A percentile compares a stretch with the other conserved stretches of the same genome.
Conservation (phyloP, 1,140 invertebrate genomes). For the Drosophila neocordata region DNA sequence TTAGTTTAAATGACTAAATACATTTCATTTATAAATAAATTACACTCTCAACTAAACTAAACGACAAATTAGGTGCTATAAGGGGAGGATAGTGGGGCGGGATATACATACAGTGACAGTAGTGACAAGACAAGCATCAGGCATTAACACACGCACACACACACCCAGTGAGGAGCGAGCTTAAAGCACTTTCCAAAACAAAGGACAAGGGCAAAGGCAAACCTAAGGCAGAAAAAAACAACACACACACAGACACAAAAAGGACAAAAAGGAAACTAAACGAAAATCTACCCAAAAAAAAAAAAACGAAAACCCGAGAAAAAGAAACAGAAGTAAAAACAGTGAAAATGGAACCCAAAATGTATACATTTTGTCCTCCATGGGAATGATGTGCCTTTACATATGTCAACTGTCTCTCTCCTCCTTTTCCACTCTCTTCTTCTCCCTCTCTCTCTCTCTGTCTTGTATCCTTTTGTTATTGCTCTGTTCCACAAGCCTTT, state of each 20-base stretch:
- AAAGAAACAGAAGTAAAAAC: background rate
- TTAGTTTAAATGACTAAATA: constrained; percentile 26
- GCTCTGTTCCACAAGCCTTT: constrained; percentile 37
- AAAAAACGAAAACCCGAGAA: background rate
- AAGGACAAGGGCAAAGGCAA: background rate
- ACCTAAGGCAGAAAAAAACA: background rate
- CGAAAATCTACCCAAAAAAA: constrained; percentile 6
- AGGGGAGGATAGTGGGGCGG: background rate
- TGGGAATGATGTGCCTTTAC: constrained; percentile 6
- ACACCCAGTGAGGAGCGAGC: constrained; percentile 3
- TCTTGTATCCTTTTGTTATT: constrained; percentile 28
- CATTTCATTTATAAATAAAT: constrained; percentile 40
- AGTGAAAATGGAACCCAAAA: background rate
- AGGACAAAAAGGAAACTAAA: background rate
- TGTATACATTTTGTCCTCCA: constrained; percentile 1
- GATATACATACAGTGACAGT: background rate
- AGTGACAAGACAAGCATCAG: constrained; percentile 28
- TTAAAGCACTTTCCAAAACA: constrained; percentile 27
- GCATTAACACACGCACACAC: constrained; percentile 14
- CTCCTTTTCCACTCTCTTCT: background rate
- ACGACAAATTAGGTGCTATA: constrained; percentile 46
- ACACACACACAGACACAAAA: background rate
- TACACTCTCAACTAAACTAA: constrained; percentile 44
- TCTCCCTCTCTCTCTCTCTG: too few species aligned
- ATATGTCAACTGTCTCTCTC: constrained; percentile 1